Evolutionary conservation across 2,113 vertebrate species (phyloP), one percentile per base, ranked within the genome.

Genomic region (Benthochromis sp.): DNA sequence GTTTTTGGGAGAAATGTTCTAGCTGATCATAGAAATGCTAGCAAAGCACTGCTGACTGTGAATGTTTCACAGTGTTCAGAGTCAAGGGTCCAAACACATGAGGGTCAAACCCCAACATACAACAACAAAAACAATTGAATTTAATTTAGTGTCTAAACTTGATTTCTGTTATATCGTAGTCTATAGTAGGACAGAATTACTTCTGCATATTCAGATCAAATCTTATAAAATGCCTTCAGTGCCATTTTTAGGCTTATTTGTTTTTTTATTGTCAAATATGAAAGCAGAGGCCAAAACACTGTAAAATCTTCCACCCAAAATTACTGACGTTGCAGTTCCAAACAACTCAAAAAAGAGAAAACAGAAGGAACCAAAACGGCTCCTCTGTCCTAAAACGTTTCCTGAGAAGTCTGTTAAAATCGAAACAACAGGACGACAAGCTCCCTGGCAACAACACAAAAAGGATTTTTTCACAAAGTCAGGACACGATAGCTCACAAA

Each of bases 41-140:
- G 16, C 27, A 76, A 29, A 31, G 43, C 17, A 3, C 43, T 50
- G 24, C 71, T 76, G 24, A 31, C 21, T 24, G 53, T 55, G 21
- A 55, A 13, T 53, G 50, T 53, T 54, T 61, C 14, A 6, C 9
- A 43, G 12, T 6, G n/a, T 24, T 9, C 3, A 63, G 59, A 19
- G 59, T 63, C 3, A n/a, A 24, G 21, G 4, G 21, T 43, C 0
- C 21, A 17, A 73, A 1, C 14, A 45, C 40, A 0, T 0, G 38
- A n/a, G 59, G 31, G 1, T 63, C 59, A 36, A 34, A 0, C 17
- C 6, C 31, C 61, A n/a, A n/a, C 31, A 63, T 12, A 63, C 59
- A 63, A 63, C 59, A 63, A 63, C 29, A 63, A 61, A 0, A 59
- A 59, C 3, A 17, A 31, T 3, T 17, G 0, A 31, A 31, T 34